Percentiles rank a stretch among this genome's conserved stretches.
phyloP scores from a whole-genome alignment of 2,888 invertebrate genomes.

The Pimpla rufipes region DNA sequence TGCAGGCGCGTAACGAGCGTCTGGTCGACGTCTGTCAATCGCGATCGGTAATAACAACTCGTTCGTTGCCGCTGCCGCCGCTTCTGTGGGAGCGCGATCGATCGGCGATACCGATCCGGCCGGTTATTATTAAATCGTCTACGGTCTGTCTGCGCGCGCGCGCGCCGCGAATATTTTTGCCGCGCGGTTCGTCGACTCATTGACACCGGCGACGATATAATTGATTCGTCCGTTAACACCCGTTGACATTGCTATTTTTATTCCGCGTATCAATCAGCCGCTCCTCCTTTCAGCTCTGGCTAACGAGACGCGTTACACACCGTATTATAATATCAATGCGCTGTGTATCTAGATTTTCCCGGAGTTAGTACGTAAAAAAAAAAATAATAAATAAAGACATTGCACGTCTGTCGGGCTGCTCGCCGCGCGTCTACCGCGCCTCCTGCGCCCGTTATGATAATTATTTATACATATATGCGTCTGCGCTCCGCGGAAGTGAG shows the following conservation, averaged over 20 bases:
- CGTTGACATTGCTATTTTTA: slow-evolving; percentile 45
- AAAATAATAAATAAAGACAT: slow-evolving; percentile 29
- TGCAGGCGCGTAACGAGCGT: slow-evolving; percentile 28
- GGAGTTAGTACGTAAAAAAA: slow-evolving; percentile 8
- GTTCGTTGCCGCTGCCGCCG: slow-evolving; percentile 35
- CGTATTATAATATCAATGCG: neutral
- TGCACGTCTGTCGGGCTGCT: slow-evolving; percentile 20
- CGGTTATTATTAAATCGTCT: slow-evolving; percentile 78
- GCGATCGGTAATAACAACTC: slow-evolving; percentile 65
- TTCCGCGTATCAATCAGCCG: slow-evolving; percentile 52
- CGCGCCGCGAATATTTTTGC: slow-evolving; percentile 30
- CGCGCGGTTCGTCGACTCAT: slow-evolving; percentile 64
- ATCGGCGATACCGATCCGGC: slow-evolving; percentile 75
- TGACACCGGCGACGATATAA: slow-evolving; percentile 69
- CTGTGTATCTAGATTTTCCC: slow-evolving; percentile 33
- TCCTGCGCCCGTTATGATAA: slow-evolving; percentile 36
- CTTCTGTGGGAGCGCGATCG: slow-evolving; percentile 60
- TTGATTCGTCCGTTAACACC: slow-evolving; percentile 71
- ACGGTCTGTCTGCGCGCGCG: slow-evolving; percentile 45
- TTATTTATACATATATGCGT: slow-evolving; percentile 28
- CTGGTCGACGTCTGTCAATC: slow-evolving; percentile 68
- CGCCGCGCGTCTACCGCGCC: neutral
- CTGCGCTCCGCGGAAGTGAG: slow-evolving; percentile 15
- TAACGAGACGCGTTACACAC: neutral
- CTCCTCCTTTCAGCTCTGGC: neutral